Evolutionary conservation across 2,888 invertebrate genomes (phyloP), one percentile per base, ranked within the genome.

Genomic region (Aphidius colemani): DNA sequence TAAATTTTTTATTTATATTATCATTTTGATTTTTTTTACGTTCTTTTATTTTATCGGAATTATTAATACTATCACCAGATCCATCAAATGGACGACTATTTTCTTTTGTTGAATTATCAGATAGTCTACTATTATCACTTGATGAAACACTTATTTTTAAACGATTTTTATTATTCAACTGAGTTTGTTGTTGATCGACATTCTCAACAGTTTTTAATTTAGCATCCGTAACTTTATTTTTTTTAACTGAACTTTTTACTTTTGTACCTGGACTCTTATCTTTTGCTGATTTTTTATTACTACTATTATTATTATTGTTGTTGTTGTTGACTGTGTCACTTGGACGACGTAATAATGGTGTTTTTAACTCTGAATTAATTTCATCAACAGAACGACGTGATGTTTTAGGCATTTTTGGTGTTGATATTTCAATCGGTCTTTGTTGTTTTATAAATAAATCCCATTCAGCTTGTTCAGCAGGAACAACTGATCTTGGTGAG

Each of bases 71-170:
- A 10, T 72, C 78, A 46, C 68, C 72, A 4, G 72, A 72, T 7
- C 69, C 67, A 39, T 78, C 74, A 1, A 69, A 63, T 0, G 79
- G 78, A 49, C 72, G 71, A 62, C 66, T 77, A 53, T 80, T 81
- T 60, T 81, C 81, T 61, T 81, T 80, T 43, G 69, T 71, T 1
- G 77, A 78, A 48, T 55, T 65, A 63, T 80, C 77, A 7, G 74
- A 71, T 8, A 64, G 39, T 3, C 66, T 63, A 49, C 58, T 65
- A 30, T 30, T 30, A 30, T 69, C 69, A 59, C 53, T 67, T 6
- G 64, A 64, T 0, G 63, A 63, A 41, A 48, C 45, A 2, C 65
- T 63, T 41, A 60, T 57, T 8, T 67, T 66, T 2, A 58, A n/a
- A 1, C 53, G 63, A 45, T 64, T 62, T 53, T 67, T 63, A 1